These are phyloP conservation scores for Phrynocephalus forsythii DNA, from an alignment of 2,797 vertebrate genomes.

Conservation along the genomic window DNA sequence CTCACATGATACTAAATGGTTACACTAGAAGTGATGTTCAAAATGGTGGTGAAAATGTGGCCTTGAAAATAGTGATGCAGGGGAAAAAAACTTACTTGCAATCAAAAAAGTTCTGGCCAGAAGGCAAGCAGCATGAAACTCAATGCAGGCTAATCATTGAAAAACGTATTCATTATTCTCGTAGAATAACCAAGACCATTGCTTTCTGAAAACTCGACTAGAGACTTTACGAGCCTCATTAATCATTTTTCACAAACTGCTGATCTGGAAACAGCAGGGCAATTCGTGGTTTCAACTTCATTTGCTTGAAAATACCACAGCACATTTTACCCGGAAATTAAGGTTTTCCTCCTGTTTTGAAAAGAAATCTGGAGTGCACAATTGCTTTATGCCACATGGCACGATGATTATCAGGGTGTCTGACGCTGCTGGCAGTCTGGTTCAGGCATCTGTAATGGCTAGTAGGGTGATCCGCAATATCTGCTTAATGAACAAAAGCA, in stretches of 20 bases:
- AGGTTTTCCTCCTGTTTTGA: constrained; percentile 19
- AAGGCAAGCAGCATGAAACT: constrained; percentile 25
- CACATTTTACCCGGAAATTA: constrained; percentile 43
- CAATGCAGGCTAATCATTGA: background rate
- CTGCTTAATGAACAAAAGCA: constrained; percentile 44
- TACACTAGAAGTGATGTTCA: background rate
- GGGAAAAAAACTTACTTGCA: background rate
- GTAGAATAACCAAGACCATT: background rate
- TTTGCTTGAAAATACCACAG: constrained; percentile 50
- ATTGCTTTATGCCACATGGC: constrained; percentile 29
- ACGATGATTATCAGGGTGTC: background rate
- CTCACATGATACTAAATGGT: background rate
- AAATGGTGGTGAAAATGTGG: background rate
- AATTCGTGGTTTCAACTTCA: constrained; percentile 39
- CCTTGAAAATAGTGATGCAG: background rate
- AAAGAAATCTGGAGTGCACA: background rate
- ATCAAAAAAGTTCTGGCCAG: constrained; percentile 5
- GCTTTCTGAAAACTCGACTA: constrained; percentile 25
- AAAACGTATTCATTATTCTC: constrained; percentile 7
- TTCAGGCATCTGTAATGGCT: constrained; percentile 30
- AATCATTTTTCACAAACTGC: constrained; percentile 24
- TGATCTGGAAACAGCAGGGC: constrained; percentile 41
- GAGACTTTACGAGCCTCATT: background rate
- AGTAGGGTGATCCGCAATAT: constrained; percentile 41
- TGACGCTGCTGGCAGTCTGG: constrained; percentile 18